phyloP scores from a whole-genome alignment of 2,888 invertebrate species.

The Dicroscelio sp. region DNA sequence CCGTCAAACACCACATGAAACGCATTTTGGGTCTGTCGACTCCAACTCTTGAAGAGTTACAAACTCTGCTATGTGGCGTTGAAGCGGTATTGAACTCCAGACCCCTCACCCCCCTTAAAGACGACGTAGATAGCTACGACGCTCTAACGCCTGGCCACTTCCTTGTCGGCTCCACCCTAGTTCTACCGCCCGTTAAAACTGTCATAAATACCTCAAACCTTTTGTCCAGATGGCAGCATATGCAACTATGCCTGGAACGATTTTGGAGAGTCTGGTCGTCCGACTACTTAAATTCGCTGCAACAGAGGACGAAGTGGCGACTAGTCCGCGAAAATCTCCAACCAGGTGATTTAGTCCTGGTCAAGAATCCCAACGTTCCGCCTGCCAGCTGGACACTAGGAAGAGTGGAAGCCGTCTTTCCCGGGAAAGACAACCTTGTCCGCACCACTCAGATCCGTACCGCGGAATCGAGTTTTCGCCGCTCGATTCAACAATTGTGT shows the following conservation, averaged over 20 bases:
- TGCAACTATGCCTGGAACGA: conserved; percentile 1
- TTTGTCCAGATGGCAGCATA: neutral
- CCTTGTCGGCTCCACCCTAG: no score
- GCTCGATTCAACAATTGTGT: no score
- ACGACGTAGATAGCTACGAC: neutral
- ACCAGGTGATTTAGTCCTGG: neutral
- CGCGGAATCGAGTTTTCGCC: no score
- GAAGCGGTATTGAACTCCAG: neutral
- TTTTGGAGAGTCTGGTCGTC: conserved; percentile 13
- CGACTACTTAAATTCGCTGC: neutral
- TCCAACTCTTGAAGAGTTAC: neutral
- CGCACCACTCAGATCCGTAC: no score
- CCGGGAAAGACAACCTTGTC: no score
- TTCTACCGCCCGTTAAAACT: no score
- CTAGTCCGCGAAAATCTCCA: neutral
- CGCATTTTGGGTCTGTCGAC: neutral
- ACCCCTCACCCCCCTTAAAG: neutral
- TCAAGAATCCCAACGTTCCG: neutral
- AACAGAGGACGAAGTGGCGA: neutral
- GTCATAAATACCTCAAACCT: no score
- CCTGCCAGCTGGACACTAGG: neutral
- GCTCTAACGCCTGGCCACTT: neutral
- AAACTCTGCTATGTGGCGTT: neutral
- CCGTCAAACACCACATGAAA: neutral
- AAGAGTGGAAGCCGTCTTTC: no score